Percentiles rank a stretch among this genome's conserved stretches.
phyloP scores from a whole-genome alignment of 1,140 invertebrate genomes.

The Atopsyche davidsoni region DNA sequence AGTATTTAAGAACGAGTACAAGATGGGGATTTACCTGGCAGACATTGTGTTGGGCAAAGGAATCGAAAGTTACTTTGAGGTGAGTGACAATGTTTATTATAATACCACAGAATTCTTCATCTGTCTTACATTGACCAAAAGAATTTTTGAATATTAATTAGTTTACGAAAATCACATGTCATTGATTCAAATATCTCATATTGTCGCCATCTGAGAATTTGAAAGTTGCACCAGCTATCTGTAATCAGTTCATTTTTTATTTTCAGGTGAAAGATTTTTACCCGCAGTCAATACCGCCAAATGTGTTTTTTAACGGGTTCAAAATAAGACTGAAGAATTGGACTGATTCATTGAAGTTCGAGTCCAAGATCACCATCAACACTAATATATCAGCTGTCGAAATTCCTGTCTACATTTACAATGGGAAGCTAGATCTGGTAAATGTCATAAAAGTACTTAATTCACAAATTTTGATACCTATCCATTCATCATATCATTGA shows the following conservation, averaged over 20 bases:
- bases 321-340: conserved; percentile 27
- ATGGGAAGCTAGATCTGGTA: conserved; percentile 35
- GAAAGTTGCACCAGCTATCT: too few species aligned
- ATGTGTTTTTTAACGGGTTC: conserved; percentile 17
- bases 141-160: neutral
- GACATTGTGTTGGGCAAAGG: conserved; percentile 24
- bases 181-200: too few species aligned
- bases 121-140: too few species aligned
- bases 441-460: conserved; percentile 21
- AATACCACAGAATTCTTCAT: too few species aligned
- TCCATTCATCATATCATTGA: too few species aligned
- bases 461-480: too few species aligned
- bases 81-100: conserved; percentile 7
- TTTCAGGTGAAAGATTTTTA: conserved; percentile 28
- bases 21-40: conserved; percentile 22
- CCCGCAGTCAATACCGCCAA: conserved; percentile 23
- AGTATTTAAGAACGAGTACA: conserved; percentile 26
- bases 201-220: too few species aligned
- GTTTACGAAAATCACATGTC: neutral
- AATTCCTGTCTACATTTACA: conserved; percentile 36
- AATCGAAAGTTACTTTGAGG: conserved; percentile 28
- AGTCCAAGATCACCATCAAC: conserved; percentile 32
- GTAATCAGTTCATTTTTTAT: conserved; percentile 2
- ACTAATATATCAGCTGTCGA: conserved; percentile 36
- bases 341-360: conserved; percentile 27